Conservation (phyloP, 2,888 invertebrate species). For the Tineola bisselliella region DNA sequence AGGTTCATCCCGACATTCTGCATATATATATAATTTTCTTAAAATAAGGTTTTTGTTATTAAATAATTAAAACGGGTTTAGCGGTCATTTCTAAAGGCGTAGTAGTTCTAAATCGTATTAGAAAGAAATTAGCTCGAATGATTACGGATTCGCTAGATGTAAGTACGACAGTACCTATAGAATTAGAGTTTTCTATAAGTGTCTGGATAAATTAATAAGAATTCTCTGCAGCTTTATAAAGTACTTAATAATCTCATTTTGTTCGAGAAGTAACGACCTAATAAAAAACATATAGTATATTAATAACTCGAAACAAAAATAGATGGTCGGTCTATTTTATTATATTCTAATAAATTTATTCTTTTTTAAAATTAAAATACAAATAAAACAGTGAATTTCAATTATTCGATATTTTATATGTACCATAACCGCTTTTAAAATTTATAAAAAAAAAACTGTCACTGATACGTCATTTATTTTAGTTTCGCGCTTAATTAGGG, state of each 20-base stretch:
- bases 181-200: not conserved
- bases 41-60: too few species aligned
- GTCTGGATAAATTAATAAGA: not conserved
- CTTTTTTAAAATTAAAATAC: not conserved
- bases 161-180: not conserved
- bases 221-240: not conserved
- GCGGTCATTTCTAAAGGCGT: not conserved
- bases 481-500: conserved; percentile 13
- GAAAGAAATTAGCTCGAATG: not conserved
- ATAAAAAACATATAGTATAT: not conserved
- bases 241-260: not conserved
- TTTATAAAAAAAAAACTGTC: not conserved
- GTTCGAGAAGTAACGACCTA: not conserved
- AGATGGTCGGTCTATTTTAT: not conserved
- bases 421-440: not conserved
- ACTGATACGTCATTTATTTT: not conserved
- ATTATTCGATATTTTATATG: not conserved
- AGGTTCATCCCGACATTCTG: too few species aligned
- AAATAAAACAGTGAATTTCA: conserved; percentile 3
- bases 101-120: not conserved
- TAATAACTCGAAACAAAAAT: not conserved
- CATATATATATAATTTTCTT: too few species aligned
- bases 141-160: not conserved
- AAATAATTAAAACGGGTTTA: not conserved
- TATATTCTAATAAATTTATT: not conserved